Conservation (phyloP, 2,797 vertebrate species). For the Schizopygopsis malacanthus region DNA sequence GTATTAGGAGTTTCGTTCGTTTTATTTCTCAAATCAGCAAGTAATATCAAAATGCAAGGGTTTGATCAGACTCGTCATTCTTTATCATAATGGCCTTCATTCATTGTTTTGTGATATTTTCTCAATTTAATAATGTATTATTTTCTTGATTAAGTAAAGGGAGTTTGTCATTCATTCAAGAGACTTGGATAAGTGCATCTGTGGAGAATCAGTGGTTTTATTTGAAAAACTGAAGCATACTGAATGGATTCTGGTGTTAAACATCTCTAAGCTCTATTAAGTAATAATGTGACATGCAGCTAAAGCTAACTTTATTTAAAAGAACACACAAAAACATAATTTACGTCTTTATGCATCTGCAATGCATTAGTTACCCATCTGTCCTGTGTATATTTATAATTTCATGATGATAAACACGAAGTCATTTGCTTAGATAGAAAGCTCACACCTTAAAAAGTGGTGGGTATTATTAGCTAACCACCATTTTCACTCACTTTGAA, state of each 20-base stretch:
- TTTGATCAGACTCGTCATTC: not conserved
- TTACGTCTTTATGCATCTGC: no score
- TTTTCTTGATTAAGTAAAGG: no score
- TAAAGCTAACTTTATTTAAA: not conserved
- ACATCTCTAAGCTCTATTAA: no score
- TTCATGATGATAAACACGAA: no score
- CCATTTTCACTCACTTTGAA: conserved; percentile 86
- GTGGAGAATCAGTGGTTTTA: no score
- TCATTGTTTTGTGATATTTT: not conserved
- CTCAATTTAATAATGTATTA: no score
- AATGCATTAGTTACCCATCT: no score
- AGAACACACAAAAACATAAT: not conserved
- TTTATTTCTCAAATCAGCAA: not conserved
- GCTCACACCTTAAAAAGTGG: not conserved
- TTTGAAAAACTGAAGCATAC: no score
- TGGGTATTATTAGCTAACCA: not conserved
- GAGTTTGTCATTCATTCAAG: no score
- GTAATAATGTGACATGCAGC: not conserved
- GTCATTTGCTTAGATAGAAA: not conserved
- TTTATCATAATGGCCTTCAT: not conserved
- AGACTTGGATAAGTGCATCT: no score
- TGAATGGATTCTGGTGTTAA: no score
- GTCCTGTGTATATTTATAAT: no score
- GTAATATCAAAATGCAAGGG: not conserved
- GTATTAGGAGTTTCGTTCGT: not conserved